Evolutionary conservation across 2,113 vertebrate genomes (phyloP).

Genomic region (Hemibagrus wyckioides): DNA sequence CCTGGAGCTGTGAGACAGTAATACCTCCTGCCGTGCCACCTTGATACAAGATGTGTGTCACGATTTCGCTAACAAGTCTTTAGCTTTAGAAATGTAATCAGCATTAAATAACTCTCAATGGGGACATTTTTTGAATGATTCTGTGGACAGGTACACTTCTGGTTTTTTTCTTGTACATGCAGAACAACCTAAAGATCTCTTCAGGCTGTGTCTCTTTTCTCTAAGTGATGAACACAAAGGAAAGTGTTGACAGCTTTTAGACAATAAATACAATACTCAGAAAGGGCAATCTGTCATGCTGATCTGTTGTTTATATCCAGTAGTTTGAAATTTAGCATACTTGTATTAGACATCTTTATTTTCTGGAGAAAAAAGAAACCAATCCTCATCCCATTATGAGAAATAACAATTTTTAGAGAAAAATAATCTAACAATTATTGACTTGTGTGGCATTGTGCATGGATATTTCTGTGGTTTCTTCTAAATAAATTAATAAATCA

Average conservation of each 20-base stretch:
- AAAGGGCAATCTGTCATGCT: background rate
- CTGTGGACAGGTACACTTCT: background rate
- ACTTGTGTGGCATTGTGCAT: background rate
- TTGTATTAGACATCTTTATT: background rate
- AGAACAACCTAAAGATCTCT: background rate
- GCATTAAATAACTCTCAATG: background rate
- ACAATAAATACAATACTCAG: background rate
- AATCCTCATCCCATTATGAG: background rate
- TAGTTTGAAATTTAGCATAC: background rate
- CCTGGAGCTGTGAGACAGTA: background rate
- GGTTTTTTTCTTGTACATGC: background rate
- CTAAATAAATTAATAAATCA: constrained; percentile 15
- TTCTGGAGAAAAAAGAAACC: background rate
- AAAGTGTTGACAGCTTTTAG: background rate
- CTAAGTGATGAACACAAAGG: background rate
- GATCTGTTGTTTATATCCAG: background rate
- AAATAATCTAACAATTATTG: background rate
- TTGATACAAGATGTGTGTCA: background rate
- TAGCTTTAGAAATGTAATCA: background rate
- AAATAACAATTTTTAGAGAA: background rate
- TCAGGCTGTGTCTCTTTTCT: background rate
- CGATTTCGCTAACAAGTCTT: background rate
- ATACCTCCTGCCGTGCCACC: background rate
- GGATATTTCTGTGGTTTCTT: constrained; percentile 3
- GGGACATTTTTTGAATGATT: background rate